Evolutionary conservation across 2,888 invertebrate genomes (phyloP), one percentile per base, ranked within the genome.

Genomic region (Xanthostigma xanthostigma): DNA sequence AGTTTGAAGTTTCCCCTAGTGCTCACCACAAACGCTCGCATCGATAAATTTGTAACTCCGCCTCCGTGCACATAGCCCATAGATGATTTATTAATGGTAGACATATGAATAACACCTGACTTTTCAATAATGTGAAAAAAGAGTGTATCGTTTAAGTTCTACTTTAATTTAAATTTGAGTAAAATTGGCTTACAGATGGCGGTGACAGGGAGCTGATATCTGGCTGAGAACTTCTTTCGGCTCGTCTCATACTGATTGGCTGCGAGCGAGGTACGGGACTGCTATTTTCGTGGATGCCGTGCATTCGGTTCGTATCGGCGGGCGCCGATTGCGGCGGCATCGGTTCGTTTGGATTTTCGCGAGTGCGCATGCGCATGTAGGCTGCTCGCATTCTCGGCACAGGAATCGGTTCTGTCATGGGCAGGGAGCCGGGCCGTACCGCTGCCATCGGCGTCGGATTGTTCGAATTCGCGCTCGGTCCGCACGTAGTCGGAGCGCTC

Each of bases 191-290:
- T 68, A 79, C 90, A 56, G 90, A 81, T 53, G 94, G 94, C 53
- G 94, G 94, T 44, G 93, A 93, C 53, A 94, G 76, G 8, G 93
- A 93, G 60, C 87, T 89, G 56, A 94, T 85, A 67, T 92, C 90
- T 56, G 82, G 79, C 51, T 78, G 76, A 56, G 73, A 71, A 57
- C 75, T 79, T 56, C 83, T 77, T 59, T 82, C 84, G 52, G 80
- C 79, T 50, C 85, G 77, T 58, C 81, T 83, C 73, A 89, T 85
- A 62, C 79, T 85, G 57, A 90, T 90, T 13, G 90, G 90, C 65
- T 88, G 86, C 51, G 90, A 89, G 54, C 89, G 77, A 46, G 89
- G 89, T 54, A 88, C 77, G 56, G 71, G 67, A 56, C 70, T 72
- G 48, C 65, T 67, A 17, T 60, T 58, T 34, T 57, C 27, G 27